Evolutionary conservation across 2,797 vertebrate genomes (phyloP), one percentile per base, ranked within the genome.

Genomic region (Dipus sagitta): DNA sequence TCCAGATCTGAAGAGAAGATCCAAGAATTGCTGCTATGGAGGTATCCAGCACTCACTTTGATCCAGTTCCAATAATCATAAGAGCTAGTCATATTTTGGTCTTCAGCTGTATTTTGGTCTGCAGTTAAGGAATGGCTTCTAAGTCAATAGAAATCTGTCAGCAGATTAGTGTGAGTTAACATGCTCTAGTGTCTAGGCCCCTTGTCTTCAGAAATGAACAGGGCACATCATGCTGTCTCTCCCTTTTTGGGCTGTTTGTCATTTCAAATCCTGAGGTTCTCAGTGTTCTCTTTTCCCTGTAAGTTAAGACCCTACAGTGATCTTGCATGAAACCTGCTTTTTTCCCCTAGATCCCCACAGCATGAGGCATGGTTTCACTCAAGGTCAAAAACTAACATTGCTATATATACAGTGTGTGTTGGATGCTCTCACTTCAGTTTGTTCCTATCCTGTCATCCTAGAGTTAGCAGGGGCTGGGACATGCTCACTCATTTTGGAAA

Each of bases 201-300:
- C 30, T 88, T 92, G 75, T 78, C 47, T 88, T 78, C 65, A 70
- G 13, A 90, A 54, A 34, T 13, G 13, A 92, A 76, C 11, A 86
- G 28, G 67, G 78, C 30, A 91, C 65, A 38, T 70, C 12, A 60
- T 77, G 20, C 14, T 88, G 38, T 64, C 42, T 85, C 20, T 76
- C 10, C 58, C 20, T 82, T 34, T 12, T 62, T 92, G 38, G 6
- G 11, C 54, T 62, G 47, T 86, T 88, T 91, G 60, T 30, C 14
- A 82, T 65, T 14, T 68, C 60, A 30, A 30, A 18, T 80, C 60
- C n/a, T 52, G 5, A 12, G 14, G 47, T 77, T 92, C 10, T 92
- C 30, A 68, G 24, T 86, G 52, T 23, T 75, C 15, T 17, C 6
- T 65, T 90, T 86, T 68, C 12, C 54, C 30, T 71, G 23, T 17